A percentile compares a stretch with the other conserved stretches of the same genome.
Evolutionary conservation across 1,140 invertebrate species (phyloP).

Genomic region (Drosophila orosa): DNA sequence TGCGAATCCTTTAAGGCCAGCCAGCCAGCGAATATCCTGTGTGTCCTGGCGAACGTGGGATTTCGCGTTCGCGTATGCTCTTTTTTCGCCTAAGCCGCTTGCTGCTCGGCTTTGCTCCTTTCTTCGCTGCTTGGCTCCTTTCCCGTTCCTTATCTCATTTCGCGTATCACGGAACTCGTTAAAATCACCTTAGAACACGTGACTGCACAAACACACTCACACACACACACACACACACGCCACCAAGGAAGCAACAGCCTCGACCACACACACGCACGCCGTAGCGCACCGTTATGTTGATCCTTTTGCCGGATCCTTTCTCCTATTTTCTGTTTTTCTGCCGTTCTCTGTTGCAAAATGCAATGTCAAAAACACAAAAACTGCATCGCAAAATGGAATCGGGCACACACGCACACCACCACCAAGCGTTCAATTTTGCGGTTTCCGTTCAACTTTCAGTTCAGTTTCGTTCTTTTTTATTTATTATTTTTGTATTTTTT

Average conservation of each 20-base stretch:
- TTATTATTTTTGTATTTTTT: conserved; percentile 1
- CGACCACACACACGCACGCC: conserved; percentile 22
- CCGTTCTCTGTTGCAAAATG: conserved; percentile 25
- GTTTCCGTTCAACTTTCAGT: conserved; percentile 33
- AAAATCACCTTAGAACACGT: conserved; percentile 80
- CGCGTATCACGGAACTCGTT: conserved; percentile 81
- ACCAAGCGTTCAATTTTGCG: conserved; percentile 36
- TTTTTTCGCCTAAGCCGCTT: conserved; percentile 29
- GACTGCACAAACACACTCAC: conserved; percentile 58
- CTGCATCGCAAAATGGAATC: conserved; percentile 42
- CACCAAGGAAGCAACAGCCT: conserved; percentile 50
- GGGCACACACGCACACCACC: conserved; percentile 28
- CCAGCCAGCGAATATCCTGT: conserved; percentile 31
- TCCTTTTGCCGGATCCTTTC: conserved; percentile 50
- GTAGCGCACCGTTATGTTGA: conserved; percentile 29
- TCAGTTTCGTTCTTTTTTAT: conserved; percentile 25
- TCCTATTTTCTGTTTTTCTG: conserved; percentile 16
- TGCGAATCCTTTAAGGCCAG: conserved; percentile 28
- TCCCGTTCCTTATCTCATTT: conserved; percentile 73
- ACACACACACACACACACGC: conserved; percentile 1
- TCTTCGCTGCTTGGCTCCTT: conserved; percentile 13
- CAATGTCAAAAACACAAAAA: conserved; percentile 64
- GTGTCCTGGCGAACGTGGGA: conserved; percentile 24
- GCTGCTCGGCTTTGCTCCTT: conserved; percentile 15
- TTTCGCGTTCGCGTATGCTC: conserved; percentile 24